Evolutionary conservation across 2,113 vertebrate species (phyloP).

Genomic region (Sminthopsis crassicaudata): DNA sequence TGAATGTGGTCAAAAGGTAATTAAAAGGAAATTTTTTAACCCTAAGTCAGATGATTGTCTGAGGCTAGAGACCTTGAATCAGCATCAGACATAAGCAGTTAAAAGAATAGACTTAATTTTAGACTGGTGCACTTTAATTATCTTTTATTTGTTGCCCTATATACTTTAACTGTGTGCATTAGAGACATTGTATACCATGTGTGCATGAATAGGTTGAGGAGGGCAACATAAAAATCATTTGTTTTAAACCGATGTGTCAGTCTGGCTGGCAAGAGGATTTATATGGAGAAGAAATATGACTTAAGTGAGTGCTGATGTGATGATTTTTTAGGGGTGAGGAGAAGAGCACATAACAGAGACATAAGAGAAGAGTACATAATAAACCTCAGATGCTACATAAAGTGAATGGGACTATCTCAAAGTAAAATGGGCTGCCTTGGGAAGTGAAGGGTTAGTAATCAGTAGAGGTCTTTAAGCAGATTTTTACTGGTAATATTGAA

Average conservation of each 20-base stretch:
- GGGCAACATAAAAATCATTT: not conserved
- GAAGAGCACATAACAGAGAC: not conserved
- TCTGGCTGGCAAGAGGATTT: not conserved
- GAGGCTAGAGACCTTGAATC: not conserved
- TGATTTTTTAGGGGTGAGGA: not conserved
- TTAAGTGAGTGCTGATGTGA: not conserved
- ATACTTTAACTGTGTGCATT: not conserved
- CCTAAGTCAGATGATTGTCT: not conserved
- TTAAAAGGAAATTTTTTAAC: not conserved
- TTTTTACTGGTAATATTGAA: not conserved
- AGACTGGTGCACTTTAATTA: not conserved
- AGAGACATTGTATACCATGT: not conserved
- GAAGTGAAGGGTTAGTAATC: not conserved
- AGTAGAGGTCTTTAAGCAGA: not conserved
- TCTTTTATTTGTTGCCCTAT: not conserved
- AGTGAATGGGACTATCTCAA: not conserved
- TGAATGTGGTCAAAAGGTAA: not conserved
- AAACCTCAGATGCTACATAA: not conserved
- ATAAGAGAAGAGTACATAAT: not conserved
- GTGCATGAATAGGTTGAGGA: not conserved
- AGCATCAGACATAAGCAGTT: not conserved
- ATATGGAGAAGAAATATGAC: not conserved
- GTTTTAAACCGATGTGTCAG: not conserved
- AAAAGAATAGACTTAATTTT: not conserved
- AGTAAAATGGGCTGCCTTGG: not conserved